Evolutionary conservation across 2,888 invertebrate species (phyloP), one percentile per base, ranked within the genome.

Genomic region (Tipula confusa): DNA sequence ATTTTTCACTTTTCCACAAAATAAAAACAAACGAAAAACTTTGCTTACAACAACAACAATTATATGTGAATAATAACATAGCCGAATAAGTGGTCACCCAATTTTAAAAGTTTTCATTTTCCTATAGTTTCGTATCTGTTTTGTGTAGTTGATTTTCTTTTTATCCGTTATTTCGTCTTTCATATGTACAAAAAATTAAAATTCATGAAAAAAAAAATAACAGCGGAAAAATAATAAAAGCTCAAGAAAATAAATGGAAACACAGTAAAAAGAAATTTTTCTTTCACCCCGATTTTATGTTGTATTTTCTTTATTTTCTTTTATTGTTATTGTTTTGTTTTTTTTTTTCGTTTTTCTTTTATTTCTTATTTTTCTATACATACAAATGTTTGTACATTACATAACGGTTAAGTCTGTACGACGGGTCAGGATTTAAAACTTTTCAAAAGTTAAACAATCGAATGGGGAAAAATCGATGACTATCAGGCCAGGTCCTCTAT

Each of bases 61-160:
- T 64, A 43, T 64, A 13, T 64, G 24, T 18, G 9, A 24, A 18
- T 24, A 64, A 24, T 64, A 64, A 9, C 64, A 64, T 24, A 24
- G 64, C 24, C 7, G 64, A 64, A 64, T 24, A 64, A n/a, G 29
- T 80, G 80, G 80, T 80, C 80, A 80, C 80, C 80, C 80, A 80
- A 29, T 80, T 80, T 80, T 29, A 29, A 80, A 80, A 80, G 80
- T 80, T 80, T 29, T 15, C 2, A 0, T 15, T 29, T 80, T 29
- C 7, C 15, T 80, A 7, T 80, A n/a, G n/a, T 80, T 80, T 80
- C 29, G 79, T 79, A 11, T 79, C 29, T 80, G n/a, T 80, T 29
- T 80, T 79, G 28, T 79, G 29, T 79, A 79, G 28, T 79, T n/a
- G 29, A 80, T 80, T 80, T 80, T 80, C 29, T 9, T 80, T 80